Conservation (phyloP, 2,113 vertebrate genomes). For the Pachyramphus minor region DNA sequence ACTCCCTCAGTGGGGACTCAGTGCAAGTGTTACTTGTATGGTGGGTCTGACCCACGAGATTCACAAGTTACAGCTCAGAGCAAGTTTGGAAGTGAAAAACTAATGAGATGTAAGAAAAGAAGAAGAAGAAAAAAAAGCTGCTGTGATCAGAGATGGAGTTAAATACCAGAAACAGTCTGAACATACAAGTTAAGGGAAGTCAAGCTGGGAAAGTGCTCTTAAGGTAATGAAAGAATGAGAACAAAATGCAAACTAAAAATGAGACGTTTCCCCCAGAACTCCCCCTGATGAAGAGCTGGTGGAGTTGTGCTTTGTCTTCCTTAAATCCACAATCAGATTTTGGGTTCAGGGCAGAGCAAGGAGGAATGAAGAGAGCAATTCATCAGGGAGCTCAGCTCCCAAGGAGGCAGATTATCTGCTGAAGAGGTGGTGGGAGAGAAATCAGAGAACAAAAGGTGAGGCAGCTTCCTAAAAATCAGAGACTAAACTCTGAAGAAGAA, state of each 20-base stretch:
- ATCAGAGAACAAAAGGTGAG: slow-evolving; percentile 26
- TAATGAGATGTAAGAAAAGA: not conserved
- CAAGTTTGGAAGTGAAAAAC: not conserved
- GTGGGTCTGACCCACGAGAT: not conserved
- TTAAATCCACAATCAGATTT: not conserved
- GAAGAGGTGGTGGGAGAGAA: not conserved
- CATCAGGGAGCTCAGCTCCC: not conserved
- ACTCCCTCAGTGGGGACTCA: fast-evolving
- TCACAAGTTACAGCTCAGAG: not conserved
- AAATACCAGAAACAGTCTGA: not conserved
- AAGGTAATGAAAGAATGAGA: not conserved
- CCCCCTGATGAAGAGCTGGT: not conserved
- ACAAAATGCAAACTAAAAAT: not conserved
- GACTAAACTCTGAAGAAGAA: not conserved
- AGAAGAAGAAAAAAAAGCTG: not conserved
- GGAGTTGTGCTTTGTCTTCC: not conserved
- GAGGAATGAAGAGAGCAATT: not conserved
- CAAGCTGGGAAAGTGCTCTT: slow-evolving; percentile 6
- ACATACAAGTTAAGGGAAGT: not conserved
- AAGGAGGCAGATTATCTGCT: not conserved
- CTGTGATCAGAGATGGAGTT: not conserved
- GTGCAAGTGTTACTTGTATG: fast-evolving
- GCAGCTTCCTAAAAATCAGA: not conserved
- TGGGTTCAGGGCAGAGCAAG: not conserved
- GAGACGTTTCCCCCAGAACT: not conserved